Evolutionary conservation across 1,140 invertebrate species (phyloP).

Genomic region (Drosophila pachea): DNA sequence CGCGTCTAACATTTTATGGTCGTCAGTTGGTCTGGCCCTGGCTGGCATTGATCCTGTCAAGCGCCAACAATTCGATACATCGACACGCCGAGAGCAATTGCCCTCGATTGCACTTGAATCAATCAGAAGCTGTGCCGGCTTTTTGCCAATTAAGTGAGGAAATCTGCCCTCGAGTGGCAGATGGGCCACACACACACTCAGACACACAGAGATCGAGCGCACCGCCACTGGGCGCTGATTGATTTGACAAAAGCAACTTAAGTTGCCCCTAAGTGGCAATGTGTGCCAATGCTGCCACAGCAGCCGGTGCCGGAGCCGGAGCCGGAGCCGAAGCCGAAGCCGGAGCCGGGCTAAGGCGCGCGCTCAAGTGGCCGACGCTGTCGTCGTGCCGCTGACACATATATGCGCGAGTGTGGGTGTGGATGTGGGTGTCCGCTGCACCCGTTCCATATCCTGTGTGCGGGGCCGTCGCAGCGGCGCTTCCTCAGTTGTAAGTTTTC

Average conservation of each 20-base stretch:
- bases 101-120: slow-evolving; percentile 49
- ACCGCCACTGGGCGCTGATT: slow-evolving; percentile 37
- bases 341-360: slow-evolving; percentile 33
- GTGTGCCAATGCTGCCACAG: background rate
- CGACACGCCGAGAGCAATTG: background rate
- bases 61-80: background rate
- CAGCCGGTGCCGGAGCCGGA: too few species aligned
- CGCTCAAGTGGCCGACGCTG: slow-evolving; percentile 55
- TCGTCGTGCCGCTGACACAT: slow-evolving; percentile 48
- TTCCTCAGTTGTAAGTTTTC: slow-evolving; percentile 77
- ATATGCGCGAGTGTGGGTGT: slow-evolving; percentile 47
- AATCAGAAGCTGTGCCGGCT: slow-evolving; percentile 40
- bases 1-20: slow-evolving; percentile 13
- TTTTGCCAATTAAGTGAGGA: slow-evolving; percentile 71
- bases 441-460: slow-evolving; percentile 59
- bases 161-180: slow-evolving; percentile 54
- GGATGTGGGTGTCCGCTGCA: slow-evolving; percentile 52
- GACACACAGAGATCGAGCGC: background rate
- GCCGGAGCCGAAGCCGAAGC: too few species aligned
- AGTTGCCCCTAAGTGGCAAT: slow-evolving; percentile 64
- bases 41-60: slow-evolving; percentile 22
- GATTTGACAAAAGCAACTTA: slow-evolving; percentile 57
- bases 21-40: slow-evolving; percentile 27
- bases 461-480: slow-evolving; percentile 28
- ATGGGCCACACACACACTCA: slow-evolving; percentile 63